Base-by-base conservation (phyloP, 2,113 vertebrate genomes). In the Ibidorhyncha struthersii region DNA sequence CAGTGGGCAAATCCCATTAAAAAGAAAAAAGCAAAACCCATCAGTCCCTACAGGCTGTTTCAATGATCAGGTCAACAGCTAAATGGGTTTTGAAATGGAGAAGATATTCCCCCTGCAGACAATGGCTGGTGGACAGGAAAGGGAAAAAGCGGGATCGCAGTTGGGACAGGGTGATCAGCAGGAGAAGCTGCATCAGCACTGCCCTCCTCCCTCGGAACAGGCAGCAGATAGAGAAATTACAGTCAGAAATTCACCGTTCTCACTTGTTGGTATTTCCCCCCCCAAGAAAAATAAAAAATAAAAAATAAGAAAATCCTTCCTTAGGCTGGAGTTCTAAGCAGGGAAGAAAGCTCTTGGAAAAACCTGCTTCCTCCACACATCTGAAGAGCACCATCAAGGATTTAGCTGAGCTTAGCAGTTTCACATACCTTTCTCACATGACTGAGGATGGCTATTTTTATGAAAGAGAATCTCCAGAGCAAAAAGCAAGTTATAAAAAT, bases 91-190 rank as follows among this genome's bases (percentile, higher is more conserved):
- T 59, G 62, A 80, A 55, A 67, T 32, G 23, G 47, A 41, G 55
- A 69, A 79, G 43, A 47, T 15, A 29, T 8, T 65, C 25, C 38
- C 41, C 26, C 43, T 30, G n/a, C 41, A 40, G 62, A 27, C 13
- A 14, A 50, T 1, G 4, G 9, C 49, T 26, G 56, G 29, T 1
- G 4, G 38, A 5, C 22, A 66, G 10, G 55, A 85, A 65, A 0
- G 56, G 65, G 36, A n/a, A 80, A 70, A 79, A 71, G 32, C 50
- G 55, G n/a, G 3, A n/a, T 5, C 61, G 21, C 47, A 30, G 13
- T 1, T 14, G 34, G 1, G 1, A 6, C 6, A 40, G 19, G 9
- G 21, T 0, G 2, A 26, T 40, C 21, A 47, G 32, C 23, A 43
- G 0, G 6, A 56, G 6, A 21, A 77, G 65, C 50, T 67, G 55